Evolutionary conservation across 2,113 vertebrate species (phyloP), one percentile per base, ranked within the genome.

Genomic region (Gasterosteus aculeatus): DNA sequence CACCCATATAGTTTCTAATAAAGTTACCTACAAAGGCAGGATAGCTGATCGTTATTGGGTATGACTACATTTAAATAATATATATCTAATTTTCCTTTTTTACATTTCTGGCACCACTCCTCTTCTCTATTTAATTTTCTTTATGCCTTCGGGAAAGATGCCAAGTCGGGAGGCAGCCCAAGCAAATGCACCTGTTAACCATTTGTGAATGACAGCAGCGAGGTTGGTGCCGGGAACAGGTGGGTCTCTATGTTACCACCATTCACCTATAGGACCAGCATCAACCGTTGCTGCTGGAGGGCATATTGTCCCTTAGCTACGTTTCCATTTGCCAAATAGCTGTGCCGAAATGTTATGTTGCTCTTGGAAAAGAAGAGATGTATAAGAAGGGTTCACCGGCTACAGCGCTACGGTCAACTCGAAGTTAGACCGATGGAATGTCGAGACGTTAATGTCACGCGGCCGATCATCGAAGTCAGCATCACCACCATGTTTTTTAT

Each of bases 171-270:
- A 42, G 72, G 77, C 68, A 22, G 46, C 70, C 75, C 63, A 59
- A 70, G 72, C 35, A 70, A 66, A 54, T 33, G 72, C 87, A 86
- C 69, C 80, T 88, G 83, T 70, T 80, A 69, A 44, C 75, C 77
- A 82, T 92, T 90, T 88, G 80, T 75, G 80, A 74, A 70, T 46
- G 74, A 78, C 80, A 81, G 69, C 51, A 58, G 35, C 38, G 57
- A 72, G 78, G 59, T 62, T 1, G 7, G 44, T 47, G 65, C n/a
- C 35, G 38, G 59, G 66, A 84, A 80, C 88, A 89, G 84, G 75
- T 81, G 80, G 81, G 82, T 86, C 82, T 66, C 78, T 75, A 62
- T 80, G 80, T 80, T 86, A 81, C 69, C 41, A 29, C 81, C 59
- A 47, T 85, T 74, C 85, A 78, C 72, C 46, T 41, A 7, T 38